Evolutionary conservation across 2,113 vertebrate genomes (phyloP), one percentile per base, ranked within the genome.

Genomic region (Hydrochoerus hydrochaeris): DNA sequence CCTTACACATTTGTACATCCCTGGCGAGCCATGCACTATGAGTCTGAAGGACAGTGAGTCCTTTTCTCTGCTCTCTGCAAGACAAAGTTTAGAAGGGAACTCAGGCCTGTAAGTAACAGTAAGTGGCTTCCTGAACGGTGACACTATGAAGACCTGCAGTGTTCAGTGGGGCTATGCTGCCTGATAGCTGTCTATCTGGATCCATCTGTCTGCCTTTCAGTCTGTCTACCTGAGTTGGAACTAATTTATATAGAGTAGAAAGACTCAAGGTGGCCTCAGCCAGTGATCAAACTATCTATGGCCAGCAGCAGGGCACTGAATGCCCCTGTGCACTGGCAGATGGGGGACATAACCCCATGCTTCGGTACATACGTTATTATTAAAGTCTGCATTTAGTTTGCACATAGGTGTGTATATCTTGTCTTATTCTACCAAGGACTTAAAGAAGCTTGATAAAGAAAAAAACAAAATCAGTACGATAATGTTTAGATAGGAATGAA

Each of bases 381-480:
- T 58, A 93, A 58, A n/a, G n/a, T 4, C 2, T 65, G 22, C 54
- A 16, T 54, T 90, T 78, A 80, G 62, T 71, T 82, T 84, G 58
- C n/a, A 60, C 6, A 35, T 65, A 63, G 30, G 46, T 26, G 63
- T 83, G 63, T 88, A 80, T 16, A 81, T 54, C 71, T 88, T 90
- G 11, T 81, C 77, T 91, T 35, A 52, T 57, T 57, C 63, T 83
- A 73, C 3, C 7, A 58, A 75, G 71, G 44, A 62, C 88, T 93
- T 92, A 67, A 88, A 81, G 84, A 87, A 41, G 22, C 32, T 91
- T 67, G 62, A 9, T 16, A 58, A 81, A 89, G 67, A 91, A 94
- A 88, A 77, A 38, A 46, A 32, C 8, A 30, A 38, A 46, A 32
- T 28, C 5, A 60, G 57, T 58, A 62, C 52, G 73, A 93, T 26